These are phyloP conservation scores for Lates japonicus DNA, from an alignment of 2,797 vertebrate genomes.

Conservation along the genomic window DNA sequence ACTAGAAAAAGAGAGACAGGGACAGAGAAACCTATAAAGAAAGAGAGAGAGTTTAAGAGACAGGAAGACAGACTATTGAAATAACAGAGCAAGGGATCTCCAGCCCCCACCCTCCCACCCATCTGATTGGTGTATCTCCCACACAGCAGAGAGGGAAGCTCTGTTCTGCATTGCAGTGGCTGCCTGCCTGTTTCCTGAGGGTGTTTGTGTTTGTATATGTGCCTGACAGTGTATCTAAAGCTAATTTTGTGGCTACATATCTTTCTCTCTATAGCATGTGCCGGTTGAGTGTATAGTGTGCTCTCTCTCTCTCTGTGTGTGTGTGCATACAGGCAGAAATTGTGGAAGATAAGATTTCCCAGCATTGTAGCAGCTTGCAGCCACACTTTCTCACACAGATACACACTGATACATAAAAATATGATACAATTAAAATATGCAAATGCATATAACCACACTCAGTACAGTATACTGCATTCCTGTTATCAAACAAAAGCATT, in stretches of 20 bases:
- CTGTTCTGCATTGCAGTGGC: constrained; percentile 78
- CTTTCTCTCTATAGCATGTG: constrained; percentile 5
- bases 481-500: too few relatives aligned
- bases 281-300: neutral
- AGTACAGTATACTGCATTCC: too few relatives aligned
- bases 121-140: constrained; percentile 67
- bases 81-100: constrained; percentile 46
- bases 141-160: constrained; percentile 61
- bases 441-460: neutral
- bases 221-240: constrained; percentile 15
- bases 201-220: constrained; percentile 25
- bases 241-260: constrained; percentile 34
- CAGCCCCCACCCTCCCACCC: constrained; percentile 40
- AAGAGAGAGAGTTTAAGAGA: constrained; percentile 8
- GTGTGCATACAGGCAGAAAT: neutral
- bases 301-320: too few relatives aligned
- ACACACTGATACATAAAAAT: neutral
- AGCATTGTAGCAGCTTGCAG: constrained; percentile 43
- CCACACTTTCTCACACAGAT: constrained; percentile 7
- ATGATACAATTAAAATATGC: neutral
- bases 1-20: neutral
- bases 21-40: neutral
- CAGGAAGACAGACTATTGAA: constrained; percentile 28
- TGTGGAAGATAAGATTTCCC: constrained; percentile 32
- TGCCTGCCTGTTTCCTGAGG: constrained; percentile 52